A percentile compares a stretch with the other conserved stretches of the same genome.
Conservation (phyloP, 1,140 invertebrate species). For the Neodiprion pinetum region DNA sequence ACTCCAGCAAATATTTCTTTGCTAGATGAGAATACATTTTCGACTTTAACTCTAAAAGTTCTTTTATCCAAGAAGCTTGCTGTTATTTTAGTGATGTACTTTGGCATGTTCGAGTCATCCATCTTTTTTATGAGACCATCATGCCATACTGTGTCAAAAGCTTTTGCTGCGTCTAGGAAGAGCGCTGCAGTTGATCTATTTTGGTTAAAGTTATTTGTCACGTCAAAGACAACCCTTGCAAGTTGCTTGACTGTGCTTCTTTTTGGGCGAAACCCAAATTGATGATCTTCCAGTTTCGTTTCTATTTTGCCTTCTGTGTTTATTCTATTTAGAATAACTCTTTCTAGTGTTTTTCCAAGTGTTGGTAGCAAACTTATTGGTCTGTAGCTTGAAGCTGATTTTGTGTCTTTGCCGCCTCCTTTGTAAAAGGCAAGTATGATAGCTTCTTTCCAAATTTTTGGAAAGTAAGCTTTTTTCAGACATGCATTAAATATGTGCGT, state of each 20-base stretch:
- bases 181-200: conserved; percentile 31
- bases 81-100: conserved; percentile 28
- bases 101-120: conserved; percentile 21
- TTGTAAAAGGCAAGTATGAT: conserved; percentile 29
- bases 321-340: conserved; percentile 28
- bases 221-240: conserved; percentile 38
- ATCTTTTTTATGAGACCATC: conserved; percentile 43
- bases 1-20: conserved; percentile 39
- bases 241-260: conserved; percentile 45
- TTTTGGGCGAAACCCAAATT: conserved; percentile 47
- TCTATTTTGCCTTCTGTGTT: not conserved
- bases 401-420: conserved; percentile 24
- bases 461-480: conserved; percentile 27
- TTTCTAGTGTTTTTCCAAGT: conserved; percentile 35
- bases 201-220: conserved; percentile 35
- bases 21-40: conserved; percentile 17
- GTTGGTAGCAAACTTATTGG: conserved; percentile 37
- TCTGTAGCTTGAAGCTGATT: conserved; percentile 24
- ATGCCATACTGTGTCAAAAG: conserved; percentile 46
- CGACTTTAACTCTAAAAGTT: conserved; percentile 29
- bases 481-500: conserved; percentile 27
- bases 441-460: conserved; percentile 30
- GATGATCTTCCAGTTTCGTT: conserved; percentile 1
- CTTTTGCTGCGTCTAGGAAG: conserved; percentile 42
- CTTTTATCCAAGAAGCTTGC: conserved; percentile 31